A percentile compares a stretch with the other conserved stretches of the same genome.
These are phyloP conservation scores for Tichodroma muraria DNA, from an alignment of 2,113 vertebrate genomes.

Conservation along the genomic window DNA sequence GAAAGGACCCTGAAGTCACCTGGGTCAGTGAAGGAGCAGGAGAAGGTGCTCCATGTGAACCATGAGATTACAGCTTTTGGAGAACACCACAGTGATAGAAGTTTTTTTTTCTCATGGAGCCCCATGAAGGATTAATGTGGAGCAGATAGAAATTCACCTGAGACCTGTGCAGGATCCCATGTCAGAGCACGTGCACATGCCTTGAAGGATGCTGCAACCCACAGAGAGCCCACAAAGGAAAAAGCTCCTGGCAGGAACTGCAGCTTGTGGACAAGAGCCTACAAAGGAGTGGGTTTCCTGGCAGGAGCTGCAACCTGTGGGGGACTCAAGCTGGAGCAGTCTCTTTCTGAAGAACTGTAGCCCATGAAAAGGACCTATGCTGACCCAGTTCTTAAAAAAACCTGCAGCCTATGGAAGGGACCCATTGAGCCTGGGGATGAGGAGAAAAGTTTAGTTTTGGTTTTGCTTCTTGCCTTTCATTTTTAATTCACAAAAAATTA, in stretches of 20 bases:
- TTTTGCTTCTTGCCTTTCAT: not conserved
- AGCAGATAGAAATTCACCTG: not conserved
- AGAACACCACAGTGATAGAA: not conserved
- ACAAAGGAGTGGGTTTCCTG: not conserved
- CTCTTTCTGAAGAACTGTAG: not conserved
- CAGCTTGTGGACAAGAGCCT: not conserved
- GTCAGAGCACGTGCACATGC: not conserved
- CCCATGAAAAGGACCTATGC: not conserved
- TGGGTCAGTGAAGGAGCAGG: rapidly evolving
- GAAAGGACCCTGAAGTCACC: not conserved
- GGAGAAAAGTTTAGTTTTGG: not conserved
- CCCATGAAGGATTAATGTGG: rapidly evolving
- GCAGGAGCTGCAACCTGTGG: not conserved
- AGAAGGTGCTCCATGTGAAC: not conserved
- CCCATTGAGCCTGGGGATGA: rapidly evolving
- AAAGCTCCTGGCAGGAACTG: not conserved
- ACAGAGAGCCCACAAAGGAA: not conserved
- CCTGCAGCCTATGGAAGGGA: not conserved
- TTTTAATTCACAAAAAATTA: not conserved
- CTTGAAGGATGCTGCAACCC: not conserved
- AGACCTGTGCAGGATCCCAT: not conserved
- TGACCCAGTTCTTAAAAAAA: not conserved
- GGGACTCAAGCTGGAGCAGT: not conserved
- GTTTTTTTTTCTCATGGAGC: rapidly evolving
- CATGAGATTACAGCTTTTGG: not conserved